phyloP scores from a whole-genome alignment of 2,888 invertebrate genomes.

The Balanococcus diminutus region DNA sequence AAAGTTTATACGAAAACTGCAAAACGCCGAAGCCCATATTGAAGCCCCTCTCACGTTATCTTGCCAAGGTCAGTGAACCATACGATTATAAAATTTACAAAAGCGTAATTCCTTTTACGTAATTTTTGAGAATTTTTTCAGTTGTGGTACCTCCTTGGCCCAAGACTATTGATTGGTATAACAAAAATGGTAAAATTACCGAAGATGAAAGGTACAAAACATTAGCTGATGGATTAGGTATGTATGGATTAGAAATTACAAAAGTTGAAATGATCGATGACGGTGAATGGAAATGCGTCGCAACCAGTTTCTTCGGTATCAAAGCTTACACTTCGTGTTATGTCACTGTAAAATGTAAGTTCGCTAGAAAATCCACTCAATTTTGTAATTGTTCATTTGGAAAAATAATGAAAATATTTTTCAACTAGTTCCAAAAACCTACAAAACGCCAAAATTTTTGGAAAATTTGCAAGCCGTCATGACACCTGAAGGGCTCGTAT shows the following conservation, averaged over 20 bases:
- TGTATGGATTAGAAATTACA: conserved; percentile 76
- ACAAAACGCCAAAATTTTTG: conserved; percentile 86
- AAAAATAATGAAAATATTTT: neutral
- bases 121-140: conserved; percentile 59
- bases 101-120: neutral
- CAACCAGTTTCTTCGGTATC: conserved; percentile 75
- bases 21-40: conserved; percentile 77
- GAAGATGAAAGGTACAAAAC: conserved; percentile 72
- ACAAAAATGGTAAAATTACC: conserved; percentile 79
- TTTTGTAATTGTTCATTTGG: neutral
- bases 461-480: conserved; percentile 86
- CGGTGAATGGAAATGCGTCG: conserved; percentile 90
- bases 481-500: conserved; percentile 89
- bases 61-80: conserved; percentile 70
- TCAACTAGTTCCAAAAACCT: conserved; percentile 83
- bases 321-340: conserved; percentile 77
- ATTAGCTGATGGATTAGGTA: conserved; percentile 82
- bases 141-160: conserved; percentile 87
- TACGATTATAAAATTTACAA: neutral
- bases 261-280: conserved; percentile 80
- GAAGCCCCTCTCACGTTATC: conserved; percentile 76
- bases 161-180: conserved; percentile 81
- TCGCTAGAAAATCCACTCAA: neutral
- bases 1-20: conserved; percentile 76
- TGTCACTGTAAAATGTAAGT: conserved; percentile 66